Base-by-base conservation (phyloP, 2,797 vertebrate species). In the Sebastes aleutianus region DNA sequence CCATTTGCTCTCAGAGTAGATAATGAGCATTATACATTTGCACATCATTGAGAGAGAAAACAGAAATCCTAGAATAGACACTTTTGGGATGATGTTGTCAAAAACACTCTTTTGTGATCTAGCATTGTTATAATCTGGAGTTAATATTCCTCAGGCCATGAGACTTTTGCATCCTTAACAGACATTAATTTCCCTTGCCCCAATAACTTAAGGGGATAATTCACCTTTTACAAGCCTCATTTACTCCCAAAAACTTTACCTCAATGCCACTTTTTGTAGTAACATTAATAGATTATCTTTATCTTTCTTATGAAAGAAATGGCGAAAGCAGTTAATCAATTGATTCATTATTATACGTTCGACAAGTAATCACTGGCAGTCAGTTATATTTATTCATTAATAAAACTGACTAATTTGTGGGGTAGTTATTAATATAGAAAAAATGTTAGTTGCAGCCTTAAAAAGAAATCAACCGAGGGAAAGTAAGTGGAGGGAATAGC, bases 1-100 rank as follows among this genome's bases (percentile, higher is more conserved):
- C 53, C 26, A 74, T 84, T 78, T 87, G 24, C 24, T 77, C 75
- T 70, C 47, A 64, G 72, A 62, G 34, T 22, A 56, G 14, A 84
- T 70, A 64, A 71, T 70, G 16, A 67, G 18, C 56, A 66, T 75
- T 26, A 57, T n/a, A 43, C 4, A 54, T 77, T 61, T 56, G 24
- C 62, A 36, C 57, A 56, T 36, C 8, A 47, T 16, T 6, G n/a
- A 34, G 24, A 36, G 26, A 57, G 50, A 43, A 54, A 53, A 43
- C 39, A 20, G 9, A 43, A 54, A n/a, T 14, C 12, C 5, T 53
- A 16, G 27, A 57, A 26, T 34, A 39, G n/a, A 18, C 9, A 13
- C 20, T 22, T 81, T 67, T 50, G 43, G 18, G 27, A 34, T 29
- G 14, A 32, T n/a, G 22, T 64, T 61, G 24, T 57, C 18, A 62